phyloP scores from a whole-genome alignment of 2,888 invertebrate species.

The Sinotaia quadrata region DNA sequence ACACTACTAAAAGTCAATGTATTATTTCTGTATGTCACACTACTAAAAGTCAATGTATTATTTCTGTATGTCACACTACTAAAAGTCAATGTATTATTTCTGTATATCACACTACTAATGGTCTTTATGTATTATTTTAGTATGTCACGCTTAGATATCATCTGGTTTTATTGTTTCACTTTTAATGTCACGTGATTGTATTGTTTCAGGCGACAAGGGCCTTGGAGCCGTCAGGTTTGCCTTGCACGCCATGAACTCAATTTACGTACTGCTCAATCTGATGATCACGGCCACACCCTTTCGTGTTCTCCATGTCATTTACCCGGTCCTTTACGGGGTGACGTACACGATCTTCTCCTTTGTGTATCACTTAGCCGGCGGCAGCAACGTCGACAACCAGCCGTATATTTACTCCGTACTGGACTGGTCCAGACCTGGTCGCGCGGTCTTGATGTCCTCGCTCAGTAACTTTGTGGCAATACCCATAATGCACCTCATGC shows the following conservation, averaged over 20 bases:
- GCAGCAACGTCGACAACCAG: slow-evolving; percentile 79
- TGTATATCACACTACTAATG: no score
- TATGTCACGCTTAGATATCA: no score
- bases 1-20: no score
- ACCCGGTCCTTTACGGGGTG: slow-evolving; percentile 56
- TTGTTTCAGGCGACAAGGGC: slow-evolving; percentile 27
- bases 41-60: no score
- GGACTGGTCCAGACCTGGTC: slow-evolving; percentile 74
- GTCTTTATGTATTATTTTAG: no score
- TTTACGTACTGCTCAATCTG: slow-evolving; percentile 82
- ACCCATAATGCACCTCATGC: slow-evolving; percentile 42
- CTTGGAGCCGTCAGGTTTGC: slow-evolving; percentile 28
- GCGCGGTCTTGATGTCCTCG: slow-evolving; percentile 38
- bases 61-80: no score
- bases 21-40: no score
- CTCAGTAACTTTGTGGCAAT: slow-evolving; percentile 45
- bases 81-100: no score
- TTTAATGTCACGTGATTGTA: no score
- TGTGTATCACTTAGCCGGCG: slow-evolving; percentile 82
- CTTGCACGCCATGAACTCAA: slow-evolving; percentile 82
- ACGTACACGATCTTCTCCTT: slow-evolving; percentile 77
- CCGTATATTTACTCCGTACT: slow-evolving; percentile 83
- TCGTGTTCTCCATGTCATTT: slow-evolving; percentile 75
- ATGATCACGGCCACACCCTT: slow-evolving; percentile 82
- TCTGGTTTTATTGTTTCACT: no score